phyloP scores from a whole-genome alignment of 2,888 invertebrate species.

The Octodonta nipae region DNA sequence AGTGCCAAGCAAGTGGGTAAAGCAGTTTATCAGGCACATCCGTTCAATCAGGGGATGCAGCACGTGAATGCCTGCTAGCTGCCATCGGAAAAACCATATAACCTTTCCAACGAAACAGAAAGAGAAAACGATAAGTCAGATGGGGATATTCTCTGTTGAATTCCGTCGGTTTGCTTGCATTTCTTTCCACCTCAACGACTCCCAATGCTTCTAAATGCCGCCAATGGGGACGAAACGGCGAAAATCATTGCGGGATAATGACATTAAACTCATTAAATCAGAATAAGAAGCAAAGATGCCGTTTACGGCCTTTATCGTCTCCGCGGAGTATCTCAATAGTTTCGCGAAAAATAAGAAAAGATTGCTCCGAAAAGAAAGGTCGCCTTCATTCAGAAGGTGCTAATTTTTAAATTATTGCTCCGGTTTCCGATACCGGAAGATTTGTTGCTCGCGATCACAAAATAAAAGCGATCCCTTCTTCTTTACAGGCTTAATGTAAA shows the following conservation, averaged over 20 bases:
- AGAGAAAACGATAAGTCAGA: constrained; percentile 10
- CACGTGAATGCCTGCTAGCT: constrained; percentile 21
- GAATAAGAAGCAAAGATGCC: constrained; percentile 38
- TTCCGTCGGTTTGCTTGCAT: constrained; percentile 33
- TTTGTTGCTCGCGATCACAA: no score
- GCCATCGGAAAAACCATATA: constrained; percentile 14
- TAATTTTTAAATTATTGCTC: no score
- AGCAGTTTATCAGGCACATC: constrained; percentile 34
- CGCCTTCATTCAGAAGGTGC: no score
- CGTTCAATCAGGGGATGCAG: constrained; percentile 34
- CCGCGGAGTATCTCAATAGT: no score
- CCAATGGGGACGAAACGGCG: constrained; percentile 36
- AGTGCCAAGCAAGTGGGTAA: constrained; percentile 20
- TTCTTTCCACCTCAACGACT: constrained; percentile 35
- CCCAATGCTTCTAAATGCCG: constrained; percentile 34
- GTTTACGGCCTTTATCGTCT: constrained; percentile 39
- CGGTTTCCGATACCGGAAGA: no score
- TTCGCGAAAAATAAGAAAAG: no score
- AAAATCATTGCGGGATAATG: constrained; percentile 41
- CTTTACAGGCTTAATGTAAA: no score
- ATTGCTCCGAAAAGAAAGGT: no score
- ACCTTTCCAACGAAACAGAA: constrained; percentile 9
- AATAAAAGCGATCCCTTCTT: no score
- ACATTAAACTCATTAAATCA: constrained; percentile 42
- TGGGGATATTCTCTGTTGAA: constrained; percentile 16